Base-by-base conservation (phyloP, 2,797 vertebrate genomes). In the Syngnathus acus region DNA sequence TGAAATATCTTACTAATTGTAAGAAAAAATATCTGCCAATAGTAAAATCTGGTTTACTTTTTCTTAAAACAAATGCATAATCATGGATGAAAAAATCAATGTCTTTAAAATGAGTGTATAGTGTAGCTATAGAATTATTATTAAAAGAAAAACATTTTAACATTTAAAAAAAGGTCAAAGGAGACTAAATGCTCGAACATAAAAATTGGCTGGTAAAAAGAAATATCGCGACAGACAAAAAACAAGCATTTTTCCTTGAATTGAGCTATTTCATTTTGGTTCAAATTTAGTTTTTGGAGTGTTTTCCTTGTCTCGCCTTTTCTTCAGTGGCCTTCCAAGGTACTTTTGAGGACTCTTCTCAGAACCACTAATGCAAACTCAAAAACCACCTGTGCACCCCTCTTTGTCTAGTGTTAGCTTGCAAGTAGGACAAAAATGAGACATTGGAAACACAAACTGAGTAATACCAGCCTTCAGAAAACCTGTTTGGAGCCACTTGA, bases 401-500 rank as follows among this genome's bases (percentile, higher is more conserved):
- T 72, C 66, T 59, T 17, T 61, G 48, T 65, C 71, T 32, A 61
- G 66, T 61, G 71, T 78, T 78, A 62, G 65, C 50, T 32, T 32
- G 32, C 66, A 74, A 79, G 75, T 68, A 76, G 75, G 74, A 84
- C 76, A 77, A 75, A 83, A 68, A 77, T 64, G 63, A 64, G 64
- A 68, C 67, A 66, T 65, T 68, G 64, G 68, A 73, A 42, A 72
- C 66, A 70, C 79, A 86, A 74, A 77, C 72, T 32, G 4, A 48
- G 62, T 48, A 16, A 48, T 48, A 32, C 13, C 43, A 63, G 45
- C 42, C 19, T 10, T 38, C 70, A 66, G 72, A 84, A 89, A 90
- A 86, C 85, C 86, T 89, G 88, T 89, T 89, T 88, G 85, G 84
- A 88, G 84, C 80, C 50, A 79, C 79, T 75, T 85, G 89, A 90